Conservation (phyloP, 1,140 invertebrate species). For the Ceratosolen fusciceps region DNA sequence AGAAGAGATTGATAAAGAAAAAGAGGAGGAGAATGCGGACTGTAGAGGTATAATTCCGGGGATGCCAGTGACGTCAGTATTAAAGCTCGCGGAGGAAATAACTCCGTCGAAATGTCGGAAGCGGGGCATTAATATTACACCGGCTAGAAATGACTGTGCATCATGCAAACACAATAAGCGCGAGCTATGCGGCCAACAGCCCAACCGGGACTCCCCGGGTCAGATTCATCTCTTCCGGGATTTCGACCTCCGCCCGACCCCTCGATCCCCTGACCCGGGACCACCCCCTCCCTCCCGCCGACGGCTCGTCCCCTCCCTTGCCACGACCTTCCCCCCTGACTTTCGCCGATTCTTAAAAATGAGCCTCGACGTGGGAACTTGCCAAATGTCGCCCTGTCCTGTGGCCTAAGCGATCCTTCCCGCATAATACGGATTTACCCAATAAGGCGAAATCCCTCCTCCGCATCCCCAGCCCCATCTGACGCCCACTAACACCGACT, state of each 20-base stretch:
- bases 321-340: not conserved
- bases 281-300: not conserved
- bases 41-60: constrained; percentile 11
- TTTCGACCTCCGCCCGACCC: constrained; percentile 2
- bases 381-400: not conserved
- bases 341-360: constrained; percentile 14
- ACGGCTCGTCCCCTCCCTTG: not conserved
- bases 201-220: not conserved
- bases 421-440: not conserved
- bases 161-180: constrained; percentile 49
- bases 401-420: not conserved
- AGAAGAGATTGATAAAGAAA: not conserved
- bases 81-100: constrained; percentile 29
- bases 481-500: not conserved
- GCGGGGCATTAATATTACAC: constrained; percentile 45
- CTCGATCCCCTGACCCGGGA: not conserved
- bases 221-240: constrained; percentile 46
- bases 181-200: not conserved
- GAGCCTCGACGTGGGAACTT: not conserved
- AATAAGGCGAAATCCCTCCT: not conserved
- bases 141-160: constrained; percentile 43
- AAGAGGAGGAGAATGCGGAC: constrained; percentile 23
- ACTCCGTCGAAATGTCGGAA: constrained; percentile 43
- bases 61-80: not conserved
- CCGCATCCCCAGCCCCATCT: not conserved